phyloP scores from a whole-genome alignment of 2,113 vertebrate genomes.

The Montifringilla adamsi region DNA sequence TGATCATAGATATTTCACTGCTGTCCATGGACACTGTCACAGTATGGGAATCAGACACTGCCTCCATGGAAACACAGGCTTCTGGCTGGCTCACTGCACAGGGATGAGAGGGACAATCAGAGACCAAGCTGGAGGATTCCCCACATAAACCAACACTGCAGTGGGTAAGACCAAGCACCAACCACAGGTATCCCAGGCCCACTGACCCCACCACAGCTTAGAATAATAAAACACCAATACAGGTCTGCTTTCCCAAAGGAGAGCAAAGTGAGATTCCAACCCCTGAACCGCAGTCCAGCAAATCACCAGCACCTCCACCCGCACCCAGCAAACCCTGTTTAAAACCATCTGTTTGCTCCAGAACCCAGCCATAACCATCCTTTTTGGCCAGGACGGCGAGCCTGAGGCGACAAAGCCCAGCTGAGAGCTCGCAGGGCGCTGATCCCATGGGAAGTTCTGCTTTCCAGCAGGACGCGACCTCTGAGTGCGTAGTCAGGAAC shows the following conservation, averaged over 20 bases:
- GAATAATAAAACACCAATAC: not conserved
- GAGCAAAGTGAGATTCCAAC: constrained; percentile 19
- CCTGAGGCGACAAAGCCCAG: not conserved
- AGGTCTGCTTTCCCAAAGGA: not conserved
- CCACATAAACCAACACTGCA: not conserved
- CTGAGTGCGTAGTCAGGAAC: constrained; percentile 63
- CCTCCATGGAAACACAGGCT: constrained; percentile 75
- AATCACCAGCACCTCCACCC: not conserved
- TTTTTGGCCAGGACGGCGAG: not conserved
- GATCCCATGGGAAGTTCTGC: constrained; percentile 2
- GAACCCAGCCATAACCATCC: not conserved
- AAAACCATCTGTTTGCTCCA: not conserved
- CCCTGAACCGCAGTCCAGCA: not conserved
- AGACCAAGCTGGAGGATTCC: not conserved
- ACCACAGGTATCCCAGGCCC: not conserved
- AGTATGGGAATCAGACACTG: constrained; percentile 76
- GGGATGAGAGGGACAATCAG: constrained; percentile 59
- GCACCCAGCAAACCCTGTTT: not conserved
- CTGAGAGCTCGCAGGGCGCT: not conserved
- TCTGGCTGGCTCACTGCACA: constrained; percentile 78
- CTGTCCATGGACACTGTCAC: constrained; percentile 83
- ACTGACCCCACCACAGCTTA: not conserved
- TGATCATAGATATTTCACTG: constrained; percentile 83
- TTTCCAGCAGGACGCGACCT: constrained; percentile 33
- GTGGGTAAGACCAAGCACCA: constrained; percentile 21